phyloP scores from a whole-genome alignment of 2,113 vertebrate species.

The Oncorhynchus gorbuscha region DNA sequence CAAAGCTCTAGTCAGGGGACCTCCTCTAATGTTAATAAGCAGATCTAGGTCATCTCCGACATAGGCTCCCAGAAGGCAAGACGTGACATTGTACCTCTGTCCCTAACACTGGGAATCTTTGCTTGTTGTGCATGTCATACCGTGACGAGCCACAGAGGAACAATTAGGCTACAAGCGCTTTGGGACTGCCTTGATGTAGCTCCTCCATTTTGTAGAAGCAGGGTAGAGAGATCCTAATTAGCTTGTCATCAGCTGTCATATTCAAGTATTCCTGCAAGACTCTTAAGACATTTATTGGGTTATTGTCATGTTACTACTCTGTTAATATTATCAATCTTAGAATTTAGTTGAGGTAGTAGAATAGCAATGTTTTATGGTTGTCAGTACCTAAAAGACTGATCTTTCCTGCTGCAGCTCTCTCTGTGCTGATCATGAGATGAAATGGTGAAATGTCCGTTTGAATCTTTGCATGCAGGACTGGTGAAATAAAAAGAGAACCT shows the following conservation, averaged over 20 bases:
- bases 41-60: slow-evolving; percentile 68
- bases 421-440: neutral
- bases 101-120: slow-evolving; percentile 39
- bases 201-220: slow-evolving; percentile 65
- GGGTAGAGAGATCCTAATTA: slow-evolving; percentile 5
- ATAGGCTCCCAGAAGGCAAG: slow-evolving; percentile 40
- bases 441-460: neutral
- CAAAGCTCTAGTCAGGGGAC: slow-evolving; percentile 68
- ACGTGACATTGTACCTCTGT: slow-evolving; percentile 57
- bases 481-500: neutral
- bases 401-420: too few relatives aligned
- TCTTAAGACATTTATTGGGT: neutral
- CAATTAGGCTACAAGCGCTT: slow-evolving; percentile 51
- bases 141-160: slow-evolving; percentile 44
- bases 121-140: slow-evolving; percentile 52
- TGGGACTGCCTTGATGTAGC: slow-evolving; percentile 43
- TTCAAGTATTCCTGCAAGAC: too few relatives aligned
- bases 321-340: neutral
- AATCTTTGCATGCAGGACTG: neutral
- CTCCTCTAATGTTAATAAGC: slow-evolving; percentile 69
- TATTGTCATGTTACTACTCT: too few relatives aligned
- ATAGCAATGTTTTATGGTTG: neutral
- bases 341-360: too few relatives aligned
- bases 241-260: neutral
- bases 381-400: neutral